phyloP scores from a whole-genome alignment of 2,888 invertebrate species.

The Dioctria rufipes region DNA sequence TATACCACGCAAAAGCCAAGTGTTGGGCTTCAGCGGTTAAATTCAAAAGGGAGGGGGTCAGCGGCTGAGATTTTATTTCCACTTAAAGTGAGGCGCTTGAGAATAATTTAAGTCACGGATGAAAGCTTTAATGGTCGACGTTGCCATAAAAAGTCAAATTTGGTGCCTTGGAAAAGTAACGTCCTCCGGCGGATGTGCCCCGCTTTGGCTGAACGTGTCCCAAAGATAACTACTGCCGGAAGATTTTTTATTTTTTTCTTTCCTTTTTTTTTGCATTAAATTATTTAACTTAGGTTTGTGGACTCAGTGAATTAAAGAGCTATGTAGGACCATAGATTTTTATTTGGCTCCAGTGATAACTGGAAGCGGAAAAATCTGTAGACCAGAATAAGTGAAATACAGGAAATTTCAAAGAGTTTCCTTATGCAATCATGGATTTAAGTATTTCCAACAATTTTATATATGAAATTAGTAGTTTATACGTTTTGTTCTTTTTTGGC shows the following conservation, averaged over 20 bases:
- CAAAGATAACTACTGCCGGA: conserved; percentile 24
- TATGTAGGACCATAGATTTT: conserved; percentile 6
- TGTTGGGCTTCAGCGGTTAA: conserved; percentile 30
- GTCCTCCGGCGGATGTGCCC: conserved; percentile 25
- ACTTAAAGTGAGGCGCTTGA: conserved; percentile 48
- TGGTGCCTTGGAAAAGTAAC: conserved; percentile 43
- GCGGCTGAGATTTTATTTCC: conserved; percentile 45
- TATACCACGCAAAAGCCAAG: conserved; percentile 1
- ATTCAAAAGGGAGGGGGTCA: conserved; percentile 1
- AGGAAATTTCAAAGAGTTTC: conserved; percentile 1
- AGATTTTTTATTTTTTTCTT: background rate
- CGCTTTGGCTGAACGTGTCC: conserved; percentile 17
- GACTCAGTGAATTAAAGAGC: conserved; percentile 19
- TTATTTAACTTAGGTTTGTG: conserved; percentile 13
- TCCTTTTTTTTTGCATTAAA: conserved; percentile 14
- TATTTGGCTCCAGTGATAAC: background rate
- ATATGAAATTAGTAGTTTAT: too few relatives aligned
- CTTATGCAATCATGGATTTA: too few relatives aligned
- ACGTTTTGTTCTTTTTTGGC: too few relatives aligned
- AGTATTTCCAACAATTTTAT: too few relatives aligned
- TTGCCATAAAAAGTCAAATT: conserved; percentile 51
- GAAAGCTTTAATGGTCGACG: conserved; percentile 48
- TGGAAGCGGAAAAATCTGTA: background rate
- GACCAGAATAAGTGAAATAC: conserved; percentile 13
- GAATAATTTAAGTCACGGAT: conserved; percentile 50